Evolutionary conservation across 2,797 vertebrate species (phyloP).

Genomic region (Coracias cyanogaster): DNA sequence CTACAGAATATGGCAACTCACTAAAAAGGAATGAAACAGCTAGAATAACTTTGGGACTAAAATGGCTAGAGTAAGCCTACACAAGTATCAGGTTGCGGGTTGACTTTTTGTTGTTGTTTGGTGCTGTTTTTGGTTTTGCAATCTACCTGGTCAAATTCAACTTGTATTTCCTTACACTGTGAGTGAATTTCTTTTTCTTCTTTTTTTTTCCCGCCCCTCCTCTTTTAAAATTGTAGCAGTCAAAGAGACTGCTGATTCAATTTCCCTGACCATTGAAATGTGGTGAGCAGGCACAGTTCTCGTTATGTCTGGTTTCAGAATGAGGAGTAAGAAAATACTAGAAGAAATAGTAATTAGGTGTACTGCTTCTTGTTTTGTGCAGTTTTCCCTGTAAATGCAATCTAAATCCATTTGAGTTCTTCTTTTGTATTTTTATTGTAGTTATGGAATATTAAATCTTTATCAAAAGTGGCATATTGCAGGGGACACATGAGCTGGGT

Average conservation of each 20-base stretch:
- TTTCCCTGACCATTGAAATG: neutral
- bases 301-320: neutral
- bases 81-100: neutral
- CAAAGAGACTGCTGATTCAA: neutral
- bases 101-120: neutral
- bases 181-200: neutral
- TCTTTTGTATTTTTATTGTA: conserved; percentile 69
- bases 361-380: neutral
- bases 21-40: neutral
- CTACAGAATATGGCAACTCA: neutral
- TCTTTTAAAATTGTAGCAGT: neutral
- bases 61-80: neutral
- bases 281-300: neutral
- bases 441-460: conserved; percentile 90
- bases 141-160: neutral
- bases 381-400: neutral
- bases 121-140: neutral
- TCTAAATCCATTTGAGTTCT: neutral
- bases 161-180: neutral
- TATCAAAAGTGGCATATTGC: conserved; percentile 92
- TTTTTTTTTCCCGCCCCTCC: accelerated
- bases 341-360: neutral
- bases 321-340: neutral
- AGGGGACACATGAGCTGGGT: conserved; percentile 97
- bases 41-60: conserved; percentile 12